Base-by-base conservation (phyloP, 2,113 vertebrate genomes). In the Chlamydotis undulata region DNA sequence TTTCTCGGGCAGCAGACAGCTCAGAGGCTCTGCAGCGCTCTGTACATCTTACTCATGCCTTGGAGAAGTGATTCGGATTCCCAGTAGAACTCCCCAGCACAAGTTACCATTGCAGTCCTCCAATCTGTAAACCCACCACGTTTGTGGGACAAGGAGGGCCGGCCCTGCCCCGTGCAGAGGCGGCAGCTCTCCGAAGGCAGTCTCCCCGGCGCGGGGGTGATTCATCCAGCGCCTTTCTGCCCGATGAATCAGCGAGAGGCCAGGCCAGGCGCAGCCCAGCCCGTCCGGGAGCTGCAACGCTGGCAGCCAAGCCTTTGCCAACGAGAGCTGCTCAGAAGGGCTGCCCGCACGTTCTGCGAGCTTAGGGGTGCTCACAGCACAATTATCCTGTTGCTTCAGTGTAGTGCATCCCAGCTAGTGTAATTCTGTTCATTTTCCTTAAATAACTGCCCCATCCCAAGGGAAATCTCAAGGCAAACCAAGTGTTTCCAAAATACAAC, bases 351-450 rank as follows among this genome's bases (percentile, higher is more conserved):
- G 39, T 37, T 39, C 5, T 47, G 39, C 25, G 19, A 47, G 60
- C 35, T 57, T 4, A 31, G 80, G 4, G 60, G 31, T 39, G 64
- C 60, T 24, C 55, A 31, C 1, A 28, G 19, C 1, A 9, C 39
- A 57, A 4, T 16, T 12, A 8, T 8, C 28, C 75, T 47, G 9
- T 5, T 57, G 47, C 43, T 82, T 59, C 64, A 14, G 2, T 4
- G 28, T 0, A 14, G 9, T 0, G 3, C 5, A 4, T 21, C 31
- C 53, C 33, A 59, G 19, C 37, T 69, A 39, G 0, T 12, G 39
- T 18, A 64, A 19, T 94, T 49, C 55, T 29, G 31, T 1, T 45
- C 16, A 19, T 71, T 86, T 45, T 24, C 45, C 19, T 31, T 56
- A 45, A 85, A 39, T 6, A 57, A 31, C n/a, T 63, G 28, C n/a